phyloP scores from a whole-genome alignment of 1,140 invertebrate genomes.

The Xylocopa sonorina region DNA sequence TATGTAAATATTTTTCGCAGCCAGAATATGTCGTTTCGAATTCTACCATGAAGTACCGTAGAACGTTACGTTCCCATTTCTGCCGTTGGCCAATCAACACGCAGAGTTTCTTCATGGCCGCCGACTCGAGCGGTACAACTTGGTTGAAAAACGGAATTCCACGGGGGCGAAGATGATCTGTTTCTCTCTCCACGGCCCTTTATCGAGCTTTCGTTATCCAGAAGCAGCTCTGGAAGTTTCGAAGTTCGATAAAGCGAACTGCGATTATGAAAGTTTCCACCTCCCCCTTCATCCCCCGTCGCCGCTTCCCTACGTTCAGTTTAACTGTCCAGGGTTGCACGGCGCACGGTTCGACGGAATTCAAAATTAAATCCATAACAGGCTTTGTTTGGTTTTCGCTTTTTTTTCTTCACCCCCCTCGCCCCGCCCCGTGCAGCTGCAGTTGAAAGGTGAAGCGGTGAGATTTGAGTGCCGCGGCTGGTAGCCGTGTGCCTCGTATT shows the following conservation, averaged over 20 bases:
- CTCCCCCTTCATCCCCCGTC: neutral
- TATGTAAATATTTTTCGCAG: too few relatives aligned
- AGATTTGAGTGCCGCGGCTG: neutral
- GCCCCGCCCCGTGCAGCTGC: neutral
- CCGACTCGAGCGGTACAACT: constrained; percentile 25
- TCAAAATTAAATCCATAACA: constrained; percentile 57
- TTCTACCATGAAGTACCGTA: neutral
- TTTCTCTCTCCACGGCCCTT: constrained; percentile 33
- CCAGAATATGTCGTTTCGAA: too few relatives aligned
- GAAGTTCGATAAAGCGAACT: constrained; percentile 39
- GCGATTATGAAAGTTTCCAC: constrained; percentile 56
- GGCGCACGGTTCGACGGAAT: constrained; percentile 27
- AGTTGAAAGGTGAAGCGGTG: constrained; percentile 32
- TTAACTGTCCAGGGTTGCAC: constrained; percentile 28
- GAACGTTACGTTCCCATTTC: neutral
- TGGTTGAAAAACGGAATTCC: constrained; percentile 48
- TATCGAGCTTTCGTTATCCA: constrained; percentile 42
- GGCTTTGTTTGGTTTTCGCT: constrained; percentile 27
- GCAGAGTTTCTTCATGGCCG: constrained; percentile 17
- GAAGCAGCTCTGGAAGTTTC: constrained; percentile 50
- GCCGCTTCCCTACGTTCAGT: neutral
- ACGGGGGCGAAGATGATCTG: constrained; percentile 35
- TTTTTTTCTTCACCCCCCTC: neutral
- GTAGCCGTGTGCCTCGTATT: neutral
- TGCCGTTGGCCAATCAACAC: neutral